phyloP scores from a whole-genome alignment of 2,888 invertebrate species.

The Pyrochroa serraticornis region DNA sequence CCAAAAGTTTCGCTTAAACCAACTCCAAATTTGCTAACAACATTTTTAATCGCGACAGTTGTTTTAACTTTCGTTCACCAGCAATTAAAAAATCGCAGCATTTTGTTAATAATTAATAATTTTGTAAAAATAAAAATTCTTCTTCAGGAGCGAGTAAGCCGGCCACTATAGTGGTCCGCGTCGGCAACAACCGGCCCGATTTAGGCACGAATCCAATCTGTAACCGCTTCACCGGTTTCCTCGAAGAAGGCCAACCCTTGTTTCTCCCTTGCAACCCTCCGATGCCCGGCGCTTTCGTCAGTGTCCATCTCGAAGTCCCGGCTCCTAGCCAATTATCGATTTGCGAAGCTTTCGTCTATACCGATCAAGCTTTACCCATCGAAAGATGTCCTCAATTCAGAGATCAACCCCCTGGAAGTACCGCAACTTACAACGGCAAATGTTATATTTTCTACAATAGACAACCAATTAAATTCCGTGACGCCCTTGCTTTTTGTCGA shows the following conservation, averaged over 20 bases:
- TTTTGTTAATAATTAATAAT: too few relatives aligned
- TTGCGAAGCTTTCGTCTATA: constrained; percentile 93
- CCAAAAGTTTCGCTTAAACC: too few relatives aligned
- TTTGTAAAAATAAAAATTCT: too few relatives aligned
- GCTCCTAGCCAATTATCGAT: constrained; percentile 80
- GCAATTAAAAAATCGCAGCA: too few relatives aligned
- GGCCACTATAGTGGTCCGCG: constrained; percentile 86
- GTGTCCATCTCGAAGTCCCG: constrained; percentile 84
- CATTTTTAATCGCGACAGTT: too few relatives aligned
- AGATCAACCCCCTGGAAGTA: constrained; percentile 90
- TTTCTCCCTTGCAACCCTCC: constrained; percentile 94
- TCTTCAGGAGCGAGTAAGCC: constrained; percentile 73
- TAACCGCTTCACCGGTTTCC: constrained; percentile 84
- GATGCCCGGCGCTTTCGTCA: constrained; percentile 94
- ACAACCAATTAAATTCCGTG: constrained; percentile 80
- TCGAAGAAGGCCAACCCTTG: constrained; percentile 89
- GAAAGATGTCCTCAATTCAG: constrained; percentile 92
- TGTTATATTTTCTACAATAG: constrained; percentile 93
- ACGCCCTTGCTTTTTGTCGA: constrained; percentile 80
- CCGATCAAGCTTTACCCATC: constrained; percentile 88
- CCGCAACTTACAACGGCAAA: constrained; percentile 93
- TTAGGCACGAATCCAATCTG: constrained; percentile 90
- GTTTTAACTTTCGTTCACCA: too few relatives aligned
- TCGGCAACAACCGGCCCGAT: constrained; percentile 92
- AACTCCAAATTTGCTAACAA: too few relatives aligned